Percentiles rank a stretch among this genome's conserved stretches.
phyloP scores from a whole-genome alignment of 1,140 invertebrate species.

The Drosophila parvula region DNA sequence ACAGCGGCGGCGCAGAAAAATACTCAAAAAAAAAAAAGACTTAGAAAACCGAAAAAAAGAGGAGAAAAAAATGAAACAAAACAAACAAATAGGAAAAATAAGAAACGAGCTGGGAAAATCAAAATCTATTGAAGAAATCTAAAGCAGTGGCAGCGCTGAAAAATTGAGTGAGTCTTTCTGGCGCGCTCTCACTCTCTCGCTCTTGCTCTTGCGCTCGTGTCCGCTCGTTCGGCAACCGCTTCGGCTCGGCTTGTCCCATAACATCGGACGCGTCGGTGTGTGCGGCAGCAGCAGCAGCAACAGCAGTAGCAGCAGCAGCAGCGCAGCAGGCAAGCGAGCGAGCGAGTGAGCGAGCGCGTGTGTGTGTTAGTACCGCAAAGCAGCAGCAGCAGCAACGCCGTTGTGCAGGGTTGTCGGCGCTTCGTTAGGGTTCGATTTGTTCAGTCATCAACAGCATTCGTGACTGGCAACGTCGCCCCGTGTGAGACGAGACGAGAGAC shows the following conservation, averaged over 20 bases:
- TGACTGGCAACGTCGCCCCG: conserved; percentile 83
- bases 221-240: conserved; percentile 3
- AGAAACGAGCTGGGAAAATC: conserved; percentile 70
- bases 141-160: conserved; percentile 54
- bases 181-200: conserved; percentile 17
- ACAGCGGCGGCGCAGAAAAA: conserved; percentile 79
- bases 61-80: conserved; percentile 5
- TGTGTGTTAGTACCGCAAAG: neutral
- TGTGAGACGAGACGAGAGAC: conserved; percentile 54
- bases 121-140: conserved; percentile 78
- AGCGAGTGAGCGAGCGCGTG: neutral
- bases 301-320: neutral
- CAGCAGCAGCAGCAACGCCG: conserved; percentile 8
- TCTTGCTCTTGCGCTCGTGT: conserved; percentile 6
- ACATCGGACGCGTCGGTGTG: neutral
- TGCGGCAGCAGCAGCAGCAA: neutral
- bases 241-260: neutral
- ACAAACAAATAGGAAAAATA: conserved; percentile 28
- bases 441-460: conserved; percentile 84
- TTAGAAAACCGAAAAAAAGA: conserved; percentile 3
- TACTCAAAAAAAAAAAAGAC: conserved; percentile 42
- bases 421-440: conserved; percentile 75
- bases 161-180: conserved; percentile 64
- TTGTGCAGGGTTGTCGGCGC: conserved; percentile 75
- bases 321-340: conserved; percentile 5